A percentile compares a stretch with the other conserved stretches of the same genome.
phyloP scores from a whole-genome alignment of 2,113 vertebrate genomes.

The Benthochromis sp. region DNA sequence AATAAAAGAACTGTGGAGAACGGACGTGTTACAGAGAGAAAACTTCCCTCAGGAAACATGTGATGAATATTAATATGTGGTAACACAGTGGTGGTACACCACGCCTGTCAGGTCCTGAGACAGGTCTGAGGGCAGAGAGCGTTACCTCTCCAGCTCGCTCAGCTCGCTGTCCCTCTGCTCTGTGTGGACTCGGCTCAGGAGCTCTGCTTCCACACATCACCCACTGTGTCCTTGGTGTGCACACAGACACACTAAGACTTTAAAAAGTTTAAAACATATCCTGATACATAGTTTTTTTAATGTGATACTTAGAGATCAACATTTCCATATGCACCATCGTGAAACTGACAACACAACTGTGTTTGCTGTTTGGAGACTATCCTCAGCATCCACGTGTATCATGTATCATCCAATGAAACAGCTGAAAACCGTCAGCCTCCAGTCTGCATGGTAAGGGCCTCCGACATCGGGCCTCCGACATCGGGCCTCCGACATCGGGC shows the following conservation, averaged over 20 bases:
- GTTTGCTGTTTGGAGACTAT: not conserved
- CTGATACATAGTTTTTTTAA: not conserved
- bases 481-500: not conserved
- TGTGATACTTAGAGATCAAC: not conserved
- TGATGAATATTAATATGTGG: slow-evolving; percentile 65
- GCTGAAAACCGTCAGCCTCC: not conserved
- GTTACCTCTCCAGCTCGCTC: slow-evolving; percentile 37
- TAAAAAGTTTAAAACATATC: not conserved
- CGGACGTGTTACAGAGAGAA: slow-evolving; percentile 48
- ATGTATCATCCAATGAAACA: not conserved
- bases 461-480: not conserved
- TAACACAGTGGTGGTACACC: slow-evolving; percentile 42
- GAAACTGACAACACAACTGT: not conserved
- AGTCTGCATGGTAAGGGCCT: not conserved
- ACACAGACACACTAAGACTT: slow-evolving; percentile 4
- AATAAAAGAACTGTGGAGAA: slow-evolving; percentile 1
- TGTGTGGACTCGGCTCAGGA: not conserved
- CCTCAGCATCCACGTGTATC: not conserved
- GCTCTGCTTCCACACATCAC: slow-evolving; percentile 41
- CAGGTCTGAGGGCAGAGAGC: slow-evolving; percentile 50
- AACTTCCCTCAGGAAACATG: slow-evolving; percentile 38
- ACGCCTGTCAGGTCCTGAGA: slow-evolving; percentile 54
- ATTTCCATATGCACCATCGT: not conserved
- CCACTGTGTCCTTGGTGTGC: slow-evolving; percentile 41
- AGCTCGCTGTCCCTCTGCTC: slow-evolving; percentile 35